Conservation (phyloP, 2,113 vertebrate genomes). For the Triplophysa rosa region DNA sequence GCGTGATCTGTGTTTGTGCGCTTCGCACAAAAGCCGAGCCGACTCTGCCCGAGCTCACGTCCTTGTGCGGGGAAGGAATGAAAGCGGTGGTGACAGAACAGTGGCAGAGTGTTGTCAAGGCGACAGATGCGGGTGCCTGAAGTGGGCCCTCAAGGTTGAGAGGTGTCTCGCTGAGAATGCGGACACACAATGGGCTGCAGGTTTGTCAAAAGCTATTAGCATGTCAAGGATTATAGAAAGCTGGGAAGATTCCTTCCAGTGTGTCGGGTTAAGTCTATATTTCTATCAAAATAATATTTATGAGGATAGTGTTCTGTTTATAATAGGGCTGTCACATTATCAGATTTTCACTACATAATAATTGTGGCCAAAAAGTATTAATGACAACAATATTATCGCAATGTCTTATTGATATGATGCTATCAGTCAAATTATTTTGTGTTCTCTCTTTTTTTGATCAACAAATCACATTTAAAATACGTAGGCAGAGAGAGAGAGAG, state of each 20-base stretch:
- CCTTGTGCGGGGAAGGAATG: background rate
- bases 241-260: background rate
- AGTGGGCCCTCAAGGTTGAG: slow-evolving; percentile 34
- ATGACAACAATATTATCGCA: too few species aligned
- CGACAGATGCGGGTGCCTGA: slow-evolving; percentile 37
- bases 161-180: background rate
- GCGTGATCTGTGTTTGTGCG: background rate
- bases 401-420: too few species aligned
- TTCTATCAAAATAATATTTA: background rate
- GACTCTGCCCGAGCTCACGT: background rate
- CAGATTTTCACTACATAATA: too few species aligned
- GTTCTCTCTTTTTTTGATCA: too few species aligned
- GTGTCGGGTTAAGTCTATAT: background rate
- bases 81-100: slow-evolving; percentile 10
- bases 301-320: too few species aligned
- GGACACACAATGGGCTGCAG: background rate
- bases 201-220: slow-evolving; percentile 27
- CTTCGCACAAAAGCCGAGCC: background rate
- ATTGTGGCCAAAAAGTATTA: too few species aligned
- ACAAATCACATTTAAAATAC: too few species aligned
- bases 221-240: background rate
- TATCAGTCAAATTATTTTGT: too few species aligned
- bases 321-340: too few species aligned
- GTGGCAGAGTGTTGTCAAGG: slow-evolving; percentile 42
- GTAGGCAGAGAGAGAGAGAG: too few species aligned